Evolutionary conservation across 2,797 vertebrate genomes (phyloP).

Genomic region (Astyanax mexicanus): DNA sequence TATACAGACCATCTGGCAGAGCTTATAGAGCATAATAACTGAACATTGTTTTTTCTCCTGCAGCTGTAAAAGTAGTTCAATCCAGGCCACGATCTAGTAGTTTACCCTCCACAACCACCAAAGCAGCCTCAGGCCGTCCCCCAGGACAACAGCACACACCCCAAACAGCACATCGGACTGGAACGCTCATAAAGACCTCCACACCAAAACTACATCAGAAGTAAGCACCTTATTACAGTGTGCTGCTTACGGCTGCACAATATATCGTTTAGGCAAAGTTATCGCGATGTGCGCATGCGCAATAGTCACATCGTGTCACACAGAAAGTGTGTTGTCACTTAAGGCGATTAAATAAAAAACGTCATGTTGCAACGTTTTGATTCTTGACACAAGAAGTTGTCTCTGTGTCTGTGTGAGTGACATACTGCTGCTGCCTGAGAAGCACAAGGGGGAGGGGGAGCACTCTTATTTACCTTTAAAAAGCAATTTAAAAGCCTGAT

Average conservation of each 20-base stretch:
- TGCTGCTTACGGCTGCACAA: background rate
- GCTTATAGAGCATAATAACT: background rate
- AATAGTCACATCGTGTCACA: too few relatives aligned
- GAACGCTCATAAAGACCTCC: constrained; percentile 68
- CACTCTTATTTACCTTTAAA: too few relatives aligned
- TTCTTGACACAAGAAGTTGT: too few relatives aligned
- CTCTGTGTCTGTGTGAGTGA: too few relatives aligned
- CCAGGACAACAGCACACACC: constrained; percentile 69
- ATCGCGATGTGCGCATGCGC: too few relatives aligned
- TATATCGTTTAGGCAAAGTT: too few relatives aligned
- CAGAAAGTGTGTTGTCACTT: too few relatives aligned
- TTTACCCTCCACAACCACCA: constrained; percentile 71
- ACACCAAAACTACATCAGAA: constrained; percentile 64
- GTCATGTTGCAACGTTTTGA: too few relatives aligned
- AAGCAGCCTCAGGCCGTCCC: constrained; percentile 57
- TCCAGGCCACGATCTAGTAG: constrained; percentile 73
- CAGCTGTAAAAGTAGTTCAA: constrained; percentile 62
- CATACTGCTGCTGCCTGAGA: too few relatives aligned
- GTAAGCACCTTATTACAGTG: constrained; percentile 57
- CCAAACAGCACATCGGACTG: constrained; percentile 67
- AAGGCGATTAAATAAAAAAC: too few relatives aligned
- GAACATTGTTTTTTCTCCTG: constrained; percentile 10
- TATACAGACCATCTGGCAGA: background rate
- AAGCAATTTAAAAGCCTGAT: too few relatives aligned
- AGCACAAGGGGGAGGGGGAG: too few relatives aligned